A percentile compares a stretch with the other conserved stretches of the same genome.
Evolutionary conservation across 2,888 invertebrate genomes (phyloP).

Genomic region (Drosophila formosana): DNA sequence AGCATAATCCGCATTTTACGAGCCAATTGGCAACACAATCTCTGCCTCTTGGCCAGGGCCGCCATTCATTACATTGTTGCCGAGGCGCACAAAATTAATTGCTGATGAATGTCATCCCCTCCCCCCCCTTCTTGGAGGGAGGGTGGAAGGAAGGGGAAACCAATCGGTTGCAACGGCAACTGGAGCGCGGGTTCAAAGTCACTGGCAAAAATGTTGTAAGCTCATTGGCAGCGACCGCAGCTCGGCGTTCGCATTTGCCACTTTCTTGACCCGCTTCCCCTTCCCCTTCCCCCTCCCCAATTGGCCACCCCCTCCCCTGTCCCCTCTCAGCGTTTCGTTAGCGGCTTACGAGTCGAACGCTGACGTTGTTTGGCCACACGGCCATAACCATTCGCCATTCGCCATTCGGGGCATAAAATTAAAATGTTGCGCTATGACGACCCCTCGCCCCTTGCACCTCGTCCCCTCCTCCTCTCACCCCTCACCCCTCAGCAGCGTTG

Average conservation of each 20-base stretch:
- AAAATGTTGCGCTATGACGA: slow-evolving; percentile 80
- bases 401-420: slow-evolving; percentile 74
- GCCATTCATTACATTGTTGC: slow-evolving; percentile 77
- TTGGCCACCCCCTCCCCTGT: neutral
- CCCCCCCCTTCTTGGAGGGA: neutral
- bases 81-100: slow-evolving; percentile 84
- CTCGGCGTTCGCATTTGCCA: slow-evolving; percentile 51
- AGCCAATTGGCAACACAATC: slow-evolving; percentile 81
- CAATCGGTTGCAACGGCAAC: slow-evolving; percentile 19
- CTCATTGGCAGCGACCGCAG: slow-evolving; percentile 54
- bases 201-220: slow-evolving; percentile 82
- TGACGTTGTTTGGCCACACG: slow-evolving; percentile 34
- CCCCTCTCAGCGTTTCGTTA: slow-evolving; percentile 34
- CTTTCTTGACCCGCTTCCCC: slow-evolving; percentile 22
- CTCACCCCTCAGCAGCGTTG: slow-evolving; percentile 22
- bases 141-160: neutral
- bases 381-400: slow-evolving; percentile 49
- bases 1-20: slow-evolving; percentile 74
- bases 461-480: neutral
- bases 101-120: slow-evolving; percentile 81
- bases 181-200: slow-evolving; percentile 78
- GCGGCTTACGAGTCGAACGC: slow-evolving; percentile 52
- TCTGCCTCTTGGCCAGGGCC: slow-evolving; percentile 25
- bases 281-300: neutral
- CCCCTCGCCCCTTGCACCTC: neutral